These are phyloP conservation scores for Mayetiola destructor DNA, from an alignment of 2,888 invertebrate genomes.

Conservation along the genomic window DNA sequence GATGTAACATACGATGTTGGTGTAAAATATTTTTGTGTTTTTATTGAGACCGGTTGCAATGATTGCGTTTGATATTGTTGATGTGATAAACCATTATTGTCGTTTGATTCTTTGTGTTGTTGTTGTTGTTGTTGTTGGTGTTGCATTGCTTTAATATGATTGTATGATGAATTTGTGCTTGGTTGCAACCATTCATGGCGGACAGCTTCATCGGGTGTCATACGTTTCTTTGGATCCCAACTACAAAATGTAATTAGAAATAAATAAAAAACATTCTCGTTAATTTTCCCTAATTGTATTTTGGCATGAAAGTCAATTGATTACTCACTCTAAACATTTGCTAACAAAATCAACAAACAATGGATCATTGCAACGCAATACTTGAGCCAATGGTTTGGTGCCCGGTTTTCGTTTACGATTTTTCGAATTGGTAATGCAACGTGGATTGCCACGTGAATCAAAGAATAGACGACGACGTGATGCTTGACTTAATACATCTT, in stretches of 20 bases:
- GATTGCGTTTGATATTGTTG: neutral
- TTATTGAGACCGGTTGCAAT: conserved; percentile 27
- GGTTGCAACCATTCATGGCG: conserved; percentile 73
- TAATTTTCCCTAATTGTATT: neutral
- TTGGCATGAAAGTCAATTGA: neutral
- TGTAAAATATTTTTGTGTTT: conserved; percentile 19
- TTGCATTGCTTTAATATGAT: conserved; percentile 20
- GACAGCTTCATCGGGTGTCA: conserved; percentile 83
- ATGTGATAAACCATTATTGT: conserved; percentile 15
- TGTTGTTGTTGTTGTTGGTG: conserved; percentile 20
- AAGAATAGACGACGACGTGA: conserved; percentile 76
- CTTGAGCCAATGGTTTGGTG: conserved; percentile 64
- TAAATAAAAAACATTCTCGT: neutral
- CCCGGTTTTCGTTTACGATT: conserved; percentile 82
- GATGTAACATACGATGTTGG: conserved; percentile 10
- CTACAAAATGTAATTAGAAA: conserved; percentile 33
- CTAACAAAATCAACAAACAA: conserved; percentile 83
- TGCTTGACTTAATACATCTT: conserved; percentile 69
- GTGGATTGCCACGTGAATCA: conserved; percentile 76
- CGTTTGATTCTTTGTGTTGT: conserved; percentile 17
- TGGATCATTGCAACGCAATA: conserved; percentile 71
- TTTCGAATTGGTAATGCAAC: conserved; percentile 84
- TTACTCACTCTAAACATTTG: conserved; percentile 76
- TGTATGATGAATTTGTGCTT: conserved; percentile 34
- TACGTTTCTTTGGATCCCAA: conserved; percentile 83